Conservation (phyloP, 2,888 invertebrate species). For the Sclerodermus sp. region DNA sequence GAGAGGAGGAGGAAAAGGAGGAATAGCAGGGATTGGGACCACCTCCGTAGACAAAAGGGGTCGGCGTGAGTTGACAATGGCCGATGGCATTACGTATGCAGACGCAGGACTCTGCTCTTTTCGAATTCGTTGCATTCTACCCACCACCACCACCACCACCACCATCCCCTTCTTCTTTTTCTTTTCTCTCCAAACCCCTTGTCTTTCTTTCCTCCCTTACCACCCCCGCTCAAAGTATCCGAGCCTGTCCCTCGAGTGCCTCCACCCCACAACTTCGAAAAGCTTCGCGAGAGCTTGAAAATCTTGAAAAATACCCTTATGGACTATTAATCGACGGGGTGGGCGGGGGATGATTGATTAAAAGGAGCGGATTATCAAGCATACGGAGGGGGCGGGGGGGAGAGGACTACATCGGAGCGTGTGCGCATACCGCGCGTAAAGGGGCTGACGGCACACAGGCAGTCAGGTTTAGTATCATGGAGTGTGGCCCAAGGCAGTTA, state of each 20-base stretch:
- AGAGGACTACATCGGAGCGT: no score
- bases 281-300: no score
- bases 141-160: conserved; percentile 31
- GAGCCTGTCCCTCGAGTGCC: background rate
- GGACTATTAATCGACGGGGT: no score
- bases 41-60: conserved; percentile 44
- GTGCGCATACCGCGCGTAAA: no score
- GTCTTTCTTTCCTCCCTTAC: conserved; percentile 18
- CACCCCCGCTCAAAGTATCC: no score
- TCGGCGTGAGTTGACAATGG: conserved; percentile 49
- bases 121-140: conserved; percentile 55
- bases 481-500: conserved; percentile 33
- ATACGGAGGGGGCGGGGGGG: no score
- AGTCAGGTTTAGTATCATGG: background rate
- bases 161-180: conserved; percentile 15
- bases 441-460: no score
- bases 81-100: conserved; percentile 56
- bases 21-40: conserved; percentile 12
- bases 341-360: no score
- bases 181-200: conserved; percentile 5
- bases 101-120: conserved; percentile 48
- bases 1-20: background rate
- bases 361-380: no score
- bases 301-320: no score
- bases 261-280: no score